Conservation (phyloP, 1,140 invertebrate genomes). For the Aphelenchoides fujianensis region DNA sequence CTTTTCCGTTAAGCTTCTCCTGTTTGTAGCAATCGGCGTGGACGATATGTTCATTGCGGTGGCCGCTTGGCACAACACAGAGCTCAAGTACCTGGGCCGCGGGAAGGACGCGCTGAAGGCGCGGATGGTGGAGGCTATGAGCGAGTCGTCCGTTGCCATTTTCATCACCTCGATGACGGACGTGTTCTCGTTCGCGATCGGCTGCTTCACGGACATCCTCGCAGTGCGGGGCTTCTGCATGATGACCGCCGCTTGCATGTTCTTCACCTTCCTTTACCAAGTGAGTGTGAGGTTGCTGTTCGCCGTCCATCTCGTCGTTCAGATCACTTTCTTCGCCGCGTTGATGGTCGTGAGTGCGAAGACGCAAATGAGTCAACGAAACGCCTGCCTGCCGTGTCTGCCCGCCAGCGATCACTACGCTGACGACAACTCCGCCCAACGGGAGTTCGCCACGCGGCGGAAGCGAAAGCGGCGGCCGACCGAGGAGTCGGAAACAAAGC, state of each 20-base stretch:
- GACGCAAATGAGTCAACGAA: constrained; percentile 56
- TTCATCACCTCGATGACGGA: constrained; percentile 62
- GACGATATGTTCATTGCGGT: constrained; percentile 68
- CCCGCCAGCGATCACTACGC: constrained; percentile 37
- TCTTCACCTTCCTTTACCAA: constrained; percentile 62
- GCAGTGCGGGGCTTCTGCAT: constrained; percentile 62
- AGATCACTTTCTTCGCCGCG: constrained; percentile 64
- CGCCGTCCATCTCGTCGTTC: constrained; percentile 27
- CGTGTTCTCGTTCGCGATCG: constrained; percentile 59
- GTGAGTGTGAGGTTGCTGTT: constrained; percentile 33
- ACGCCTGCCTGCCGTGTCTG: constrained; percentile 61
- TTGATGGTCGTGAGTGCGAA: constrained; percentile 63
- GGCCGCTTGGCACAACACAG: constrained; percentile 63
- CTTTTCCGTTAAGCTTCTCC: neutral
- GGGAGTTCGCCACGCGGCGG: neutral
- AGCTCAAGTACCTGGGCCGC: constrained; percentile 54
- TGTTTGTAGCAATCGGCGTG: constrained; percentile 65
- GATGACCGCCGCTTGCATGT: constrained; percentile 61
- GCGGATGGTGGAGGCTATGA: constrained; percentile 62
- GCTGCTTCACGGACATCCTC: constrained; percentile 58
- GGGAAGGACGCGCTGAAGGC: constrained; percentile 51
- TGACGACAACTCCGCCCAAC: neutral
- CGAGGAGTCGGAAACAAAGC: neutral
- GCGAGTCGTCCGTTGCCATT: constrained; percentile 56
- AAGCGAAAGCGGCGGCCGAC: neutral